Evolutionary conservation across 2,888 invertebrate species (phyloP).

Genomic region (Caenorhabditis becei): DNA sequence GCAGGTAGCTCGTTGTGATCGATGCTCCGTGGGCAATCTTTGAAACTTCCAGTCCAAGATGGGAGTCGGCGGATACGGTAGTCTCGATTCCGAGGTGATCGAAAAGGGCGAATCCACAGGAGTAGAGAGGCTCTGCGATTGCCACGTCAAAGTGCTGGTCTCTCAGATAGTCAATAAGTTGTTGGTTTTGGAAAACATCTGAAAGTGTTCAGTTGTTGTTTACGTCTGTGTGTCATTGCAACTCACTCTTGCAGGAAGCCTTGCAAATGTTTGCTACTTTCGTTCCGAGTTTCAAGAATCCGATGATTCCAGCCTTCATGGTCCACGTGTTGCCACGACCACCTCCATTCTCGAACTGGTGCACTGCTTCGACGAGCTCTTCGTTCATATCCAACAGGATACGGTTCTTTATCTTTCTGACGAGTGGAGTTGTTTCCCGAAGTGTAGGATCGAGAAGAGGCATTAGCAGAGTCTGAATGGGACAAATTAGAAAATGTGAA

Average conservation of each 20-base stretch:
- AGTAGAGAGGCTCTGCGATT: slow-evolving; percentile 66
- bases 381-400: slow-evolving; percentile 44
- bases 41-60: slow-evolving; percentile 41
- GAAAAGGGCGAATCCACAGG: slow-evolving; percentile 63
- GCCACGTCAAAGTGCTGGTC: slow-evolving; percentile 69
- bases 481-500: neutral
- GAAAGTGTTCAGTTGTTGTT: slow-evolving; percentile 1
- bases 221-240: neutral
- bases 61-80: slow-evolving; percentile 45
- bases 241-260: slow-evolving; percentile 51
- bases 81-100: slow-evolving; percentile 59
- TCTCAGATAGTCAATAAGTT: slow-evolving; percentile 60
- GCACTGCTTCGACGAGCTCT: slow-evolving; percentile 29
- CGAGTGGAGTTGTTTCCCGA: slow-evolving; percentile 47
- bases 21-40: slow-evolving; percentile 54
- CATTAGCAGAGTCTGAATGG: slow-evolving; percentile 55
- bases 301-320: slow-evolving; percentile 50
- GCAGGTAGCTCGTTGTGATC: slow-evolving; percentile 49
- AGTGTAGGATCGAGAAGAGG: slow-evolving; percentile 49
- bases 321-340: slow-evolving; percentile 46
- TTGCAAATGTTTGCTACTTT: slow-evolving; percentile 49
- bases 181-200: slow-evolving; percentile 61
- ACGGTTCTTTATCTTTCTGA: slow-evolving; percentile 43
- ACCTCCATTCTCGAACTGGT: slow-evolving; percentile 33
- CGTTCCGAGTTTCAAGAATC: slow-evolving; percentile 46